A percentile compares a stretch with the other conserved stretches of the same genome.
phyloP scores from a whole-genome alignment of 1,140 invertebrate species.

The Cotesia glomerata region DNA sequence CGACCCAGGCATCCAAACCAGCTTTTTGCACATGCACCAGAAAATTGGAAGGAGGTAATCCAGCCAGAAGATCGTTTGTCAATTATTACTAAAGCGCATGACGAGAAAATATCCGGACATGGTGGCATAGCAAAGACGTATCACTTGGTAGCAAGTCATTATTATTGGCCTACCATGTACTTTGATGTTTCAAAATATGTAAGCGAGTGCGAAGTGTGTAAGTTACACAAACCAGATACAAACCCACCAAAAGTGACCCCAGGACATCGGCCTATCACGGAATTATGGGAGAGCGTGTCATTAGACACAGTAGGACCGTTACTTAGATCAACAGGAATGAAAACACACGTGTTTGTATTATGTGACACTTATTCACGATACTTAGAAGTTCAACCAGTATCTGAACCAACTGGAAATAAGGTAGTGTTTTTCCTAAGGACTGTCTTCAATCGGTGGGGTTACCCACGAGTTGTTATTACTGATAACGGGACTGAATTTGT shows the following conservation, averaged over 20 bases:
- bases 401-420: not conserved
- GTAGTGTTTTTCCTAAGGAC: slow-evolving; percentile 25
- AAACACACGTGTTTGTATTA: not conserved
- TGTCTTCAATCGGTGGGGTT: slow-evolving; percentile 53
- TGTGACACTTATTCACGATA: not conserved
- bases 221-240: not conserved
- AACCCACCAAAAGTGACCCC: not conserved
- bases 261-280: not conserved
- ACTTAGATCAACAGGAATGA: not conserved
- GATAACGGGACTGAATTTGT: slow-evolving; percentile 46
- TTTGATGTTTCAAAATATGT: not conserved
- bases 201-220: not conserved
- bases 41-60: not conserved
- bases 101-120: not conserved
- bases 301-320: not conserved
- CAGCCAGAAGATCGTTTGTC: not conserved
- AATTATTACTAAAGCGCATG: not conserved
- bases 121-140: not conserved
- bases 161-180: not conserved
- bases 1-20: not conserved
- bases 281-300: not conserved
- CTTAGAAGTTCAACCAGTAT: not conserved
- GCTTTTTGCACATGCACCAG: not conserved
- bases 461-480: slow-evolving; percentile 44
- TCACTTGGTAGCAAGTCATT: not conserved